A percentile compares a stretch with the other conserved stretches of the same genome.
phyloP scores from a whole-genome alignment of 2,797 vertebrate species.

The Stomatorhinus walkeri region DNA sequence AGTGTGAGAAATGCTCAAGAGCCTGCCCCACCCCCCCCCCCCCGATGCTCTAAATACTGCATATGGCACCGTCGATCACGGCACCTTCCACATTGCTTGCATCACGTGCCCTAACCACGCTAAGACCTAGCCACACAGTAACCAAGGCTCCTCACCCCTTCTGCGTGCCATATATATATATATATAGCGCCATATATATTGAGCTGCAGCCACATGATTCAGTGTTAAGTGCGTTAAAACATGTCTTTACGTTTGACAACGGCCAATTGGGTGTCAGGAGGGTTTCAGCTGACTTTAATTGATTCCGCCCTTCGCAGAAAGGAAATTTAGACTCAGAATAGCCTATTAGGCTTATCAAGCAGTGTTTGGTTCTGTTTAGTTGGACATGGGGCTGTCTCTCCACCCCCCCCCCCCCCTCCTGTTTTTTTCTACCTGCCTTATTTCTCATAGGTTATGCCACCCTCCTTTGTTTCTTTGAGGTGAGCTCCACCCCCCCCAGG shows the following conservation, averaged over 20 bases:
- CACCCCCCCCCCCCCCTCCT: conserved; percentile 26
- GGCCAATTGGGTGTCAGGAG: conserved; percentile 87
- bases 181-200: too few species aligned
- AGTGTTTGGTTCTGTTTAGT: conserved; percentile 69
- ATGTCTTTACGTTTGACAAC: conserved; percentile 75
- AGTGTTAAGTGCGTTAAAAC: conserved; percentile 59
- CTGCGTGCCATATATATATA: background rate
- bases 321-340: conserved; percentile 86
- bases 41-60: background rate
- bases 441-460: conserved; percentile 50
- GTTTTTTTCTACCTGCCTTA: conserved; percentile 45
- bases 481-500: conserved; percentile 36
- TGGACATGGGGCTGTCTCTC: conserved; percentile 33
- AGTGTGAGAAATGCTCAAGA: background rate
- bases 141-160: background rate
- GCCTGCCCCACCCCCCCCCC: background rate
- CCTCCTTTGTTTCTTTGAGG: conserved; percentile 38
- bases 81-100: background rate
- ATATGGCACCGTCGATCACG: background rate
- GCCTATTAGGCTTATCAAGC: conserved; percentile 82
- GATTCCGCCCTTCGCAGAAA: conserved; percentile 80
- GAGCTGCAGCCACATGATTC: background rate
- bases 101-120: background rate
- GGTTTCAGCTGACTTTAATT: conserved; percentile 89
- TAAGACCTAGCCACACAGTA: background rate